Base-by-base conservation (phyloP, 2,797 vertebrate species). In the Sebastes oblongus region DNA sequence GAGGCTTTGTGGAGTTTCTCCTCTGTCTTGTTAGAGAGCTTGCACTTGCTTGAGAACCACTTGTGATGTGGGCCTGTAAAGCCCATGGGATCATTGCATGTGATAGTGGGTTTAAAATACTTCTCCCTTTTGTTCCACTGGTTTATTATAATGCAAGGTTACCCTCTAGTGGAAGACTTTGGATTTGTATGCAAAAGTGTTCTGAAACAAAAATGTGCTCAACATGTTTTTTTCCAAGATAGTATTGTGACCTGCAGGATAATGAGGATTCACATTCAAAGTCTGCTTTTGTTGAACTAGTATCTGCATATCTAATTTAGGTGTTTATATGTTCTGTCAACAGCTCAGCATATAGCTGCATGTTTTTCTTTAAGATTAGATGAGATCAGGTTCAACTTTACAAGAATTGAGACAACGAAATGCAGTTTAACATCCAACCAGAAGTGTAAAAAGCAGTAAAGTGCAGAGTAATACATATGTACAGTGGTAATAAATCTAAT, bases 101-200 rank as follows among this genome's bases (percentile, higher is more conserved):
- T 39, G 18, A 60, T 12, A 20, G 14, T 18, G 6, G 42, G 12
- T 2, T 65, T 50, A 39, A 5, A 68, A 7, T 1, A 54, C 3
- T 4, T 59, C n/a, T 32, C 14, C 5, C 2, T 42, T 62, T 55
- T 32, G 12, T 36, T 66, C 27, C 39, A 11, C 16, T 13, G 29
- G 22, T 72, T 76, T 69, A 52, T 67, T 13, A 66, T 16, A 24
- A 62, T 4, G n/a, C 60, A 78, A 75, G 74, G 82, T 77, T 52
- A 67, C 88, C 82, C 86, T 80, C 88, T 86, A 79, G 81, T 90
- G 83, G 90, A 86, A 18, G 34, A 81, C 27, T 68, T 61, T 55
- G 27, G 62, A 18, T 66, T 56, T 76, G 34, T 74, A 75, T 56
- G n/a, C 36, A 60, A 22, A 66, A 30, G 1, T 5, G 42, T 72